Evolutionary conservation across 2,888 invertebrate species (phyloP).

Genomic region (Macaria notata): DNA sequence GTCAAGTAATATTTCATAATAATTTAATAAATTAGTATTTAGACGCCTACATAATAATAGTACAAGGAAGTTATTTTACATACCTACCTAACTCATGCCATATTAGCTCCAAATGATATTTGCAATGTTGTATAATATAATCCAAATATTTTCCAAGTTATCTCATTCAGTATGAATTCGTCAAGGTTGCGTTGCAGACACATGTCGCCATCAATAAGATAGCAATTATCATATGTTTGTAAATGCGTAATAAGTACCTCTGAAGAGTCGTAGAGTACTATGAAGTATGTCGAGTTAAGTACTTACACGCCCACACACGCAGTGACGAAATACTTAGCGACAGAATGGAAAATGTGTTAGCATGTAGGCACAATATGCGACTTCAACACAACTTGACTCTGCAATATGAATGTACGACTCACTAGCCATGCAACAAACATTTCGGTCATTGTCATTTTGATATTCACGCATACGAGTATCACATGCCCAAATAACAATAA

Average conservation of each 20-base stretch:
- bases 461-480: conserved; percentile 9
- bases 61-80: conserved; percentile 24
- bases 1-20: not conserved
- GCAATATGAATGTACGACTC: conserved; percentile 10
- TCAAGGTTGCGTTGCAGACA: conserved; percentile 55
- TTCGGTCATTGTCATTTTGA: conserved; percentile 31
- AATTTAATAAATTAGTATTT: not conserved
- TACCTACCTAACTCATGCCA: conserved; percentile 10
- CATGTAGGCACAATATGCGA: conserved; percentile 11
- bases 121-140: conserved; percentile 22
- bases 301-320: conserved; percentile 42
- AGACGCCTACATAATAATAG: not conserved
- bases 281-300: conserved; percentile 33
- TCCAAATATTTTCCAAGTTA: conserved; percentile 33
- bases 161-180: conserved; percentile 37
- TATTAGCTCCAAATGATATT: conserved; percentile 15
- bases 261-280: conserved; percentile 17
- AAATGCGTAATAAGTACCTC: conserved; percentile 41
- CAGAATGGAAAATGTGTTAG: conserved; percentile 34
- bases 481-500: not conserved
- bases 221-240: conserved; percentile 60
- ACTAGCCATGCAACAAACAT: conserved; percentile 21
- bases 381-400: conserved; percentile 1
- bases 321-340: conserved; percentile 53
- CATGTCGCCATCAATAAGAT: conserved; percentile 38